Evolutionary conservation across 2,797 vertebrate species (phyloP), one percentile per base, ranked within the genome.

Genomic region (Xiphophorus birchmanni): DNA sequence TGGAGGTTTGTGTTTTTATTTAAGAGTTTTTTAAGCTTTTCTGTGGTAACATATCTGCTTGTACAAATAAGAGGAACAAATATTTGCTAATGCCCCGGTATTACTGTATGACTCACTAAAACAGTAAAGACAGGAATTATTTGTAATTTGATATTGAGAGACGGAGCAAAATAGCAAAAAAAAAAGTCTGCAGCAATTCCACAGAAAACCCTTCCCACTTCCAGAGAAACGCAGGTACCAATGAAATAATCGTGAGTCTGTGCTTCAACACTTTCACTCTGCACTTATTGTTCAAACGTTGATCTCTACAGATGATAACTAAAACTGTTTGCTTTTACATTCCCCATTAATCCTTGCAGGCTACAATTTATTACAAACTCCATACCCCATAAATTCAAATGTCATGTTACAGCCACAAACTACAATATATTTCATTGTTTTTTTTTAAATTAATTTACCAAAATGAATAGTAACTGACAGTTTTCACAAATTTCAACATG

Each of bases 151-250:
- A 76, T 17, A 21, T 21, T 29, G 9, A 21, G 8, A 58, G 29
- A 17, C 5, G 1, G 13, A 4, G 29, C 3, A 7, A 35, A 65
- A 71, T 63, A 2, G n/a, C n/a, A 78, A 4, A 2, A 21, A 8
- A 10, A 52, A 52, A 52, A 21, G 7, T 32, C 56, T 74, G 47
- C 42, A 45, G 56, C 69, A 76, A 35, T 92, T 92, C 84, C 48
- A 74, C 2, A 72, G 92, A 92, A 92, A 92, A 73, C 4, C 76
- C 26, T 7, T 76, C 56, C 37, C 37, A 69, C 37, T 93, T 94
- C 90, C 82, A 79, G 18, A 29, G 91, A 93, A 93, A 79, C 2
- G 12, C 40, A 54, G 37, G 47, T 71, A 26, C 4, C 17, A 4
- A 4, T 5, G 1, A 71, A 12, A 54, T n/a, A 60, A 69, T 32